A percentile compares a stretch with the other conserved stretches of the same genome.
phyloP scores from a whole-genome alignment of 2,888 invertebrate genomes.

The Callyntrura sp. region DNA sequence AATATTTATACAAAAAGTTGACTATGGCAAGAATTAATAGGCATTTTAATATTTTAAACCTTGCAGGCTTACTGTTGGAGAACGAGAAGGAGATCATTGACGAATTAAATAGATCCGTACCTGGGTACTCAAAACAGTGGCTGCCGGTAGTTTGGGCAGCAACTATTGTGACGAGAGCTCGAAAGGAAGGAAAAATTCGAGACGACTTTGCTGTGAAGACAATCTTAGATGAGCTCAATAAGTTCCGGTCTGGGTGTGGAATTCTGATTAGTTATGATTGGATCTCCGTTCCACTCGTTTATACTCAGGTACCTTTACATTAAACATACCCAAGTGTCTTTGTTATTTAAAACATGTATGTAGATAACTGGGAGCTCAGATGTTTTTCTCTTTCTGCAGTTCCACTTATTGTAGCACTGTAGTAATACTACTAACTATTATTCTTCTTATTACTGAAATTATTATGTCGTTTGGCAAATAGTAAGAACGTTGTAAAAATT shows the following conservation, averaged over 20 bases:
- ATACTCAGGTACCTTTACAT: slow-evolving; percentile 90
- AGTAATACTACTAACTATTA: neutral
- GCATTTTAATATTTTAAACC: neutral
- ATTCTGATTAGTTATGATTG: slow-evolving; percentile 88
- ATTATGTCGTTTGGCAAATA: neutral
- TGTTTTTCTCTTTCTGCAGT: too few relatives aligned
- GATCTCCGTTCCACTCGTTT: slow-evolving; percentile 90
- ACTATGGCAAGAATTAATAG: too few relatives aligned
- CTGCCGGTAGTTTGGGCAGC: slow-evolving; percentile 96
- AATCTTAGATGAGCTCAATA: slow-evolving; percentile 94
- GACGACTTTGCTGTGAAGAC: slow-evolving; percentile 98
- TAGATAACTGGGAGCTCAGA: neutral
- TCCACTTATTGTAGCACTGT: slow-evolving; percentile 69
- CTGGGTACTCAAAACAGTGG: slow-evolving; percentile 95
- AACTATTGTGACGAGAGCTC: slow-evolving; percentile 94
- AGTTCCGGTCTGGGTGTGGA: slow-evolving; percentile 91
- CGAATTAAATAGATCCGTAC: slow-evolving; percentile 88
- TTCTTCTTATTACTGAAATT: too few relatives aligned
- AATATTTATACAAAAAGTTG: too few relatives aligned
- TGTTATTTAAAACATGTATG: neutral
- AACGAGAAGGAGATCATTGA: slow-evolving; percentile 92
- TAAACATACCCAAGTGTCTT: too few relatives aligned
- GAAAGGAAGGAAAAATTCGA: slow-evolving; percentile 95
- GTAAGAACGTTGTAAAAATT: neutral
- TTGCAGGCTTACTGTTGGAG: slow-evolving; percentile 90